Evolutionary conservation across 1,140 invertebrate genomes (phyloP).

Genomic region (Macrocentrus cingulum): DNA sequence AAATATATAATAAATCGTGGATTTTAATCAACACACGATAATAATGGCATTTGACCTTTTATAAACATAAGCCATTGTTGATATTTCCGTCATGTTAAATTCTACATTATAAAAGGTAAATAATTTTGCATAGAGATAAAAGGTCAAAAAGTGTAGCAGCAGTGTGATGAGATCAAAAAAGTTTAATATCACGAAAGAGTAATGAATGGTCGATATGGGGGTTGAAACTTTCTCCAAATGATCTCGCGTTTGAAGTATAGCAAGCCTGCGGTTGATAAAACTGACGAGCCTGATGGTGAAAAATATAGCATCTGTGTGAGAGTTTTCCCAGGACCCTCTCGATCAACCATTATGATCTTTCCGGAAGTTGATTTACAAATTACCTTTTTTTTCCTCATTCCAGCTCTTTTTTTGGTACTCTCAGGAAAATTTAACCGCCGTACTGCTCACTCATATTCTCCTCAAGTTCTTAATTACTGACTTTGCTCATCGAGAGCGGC

Average conservation of each 20-base stretch:
- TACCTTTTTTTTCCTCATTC: too few species aligned
- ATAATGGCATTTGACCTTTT: too few species aligned
- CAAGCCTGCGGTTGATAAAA: background rate
- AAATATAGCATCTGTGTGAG: too few species aligned
- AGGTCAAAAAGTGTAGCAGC: too few species aligned
- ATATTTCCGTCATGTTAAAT: too few species aligned
- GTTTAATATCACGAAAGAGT: background rate
- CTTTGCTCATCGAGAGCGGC: slow-evolving; percentile 6
- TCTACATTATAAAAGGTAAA: too few species aligned
- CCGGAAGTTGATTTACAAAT: background rate
- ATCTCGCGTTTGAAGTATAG: background rate
- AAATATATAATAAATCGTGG: too few species aligned
- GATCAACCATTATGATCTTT: slow-evolving; percentile 13
- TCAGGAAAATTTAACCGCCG: background rate
- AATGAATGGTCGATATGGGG: slow-evolving; percentile 1
- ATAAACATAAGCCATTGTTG: too few species aligned
- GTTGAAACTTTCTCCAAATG: background rate
- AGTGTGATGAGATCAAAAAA: background rate
- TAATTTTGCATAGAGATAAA: too few species aligned
- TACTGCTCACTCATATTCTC: slow-evolving; percentile 4
- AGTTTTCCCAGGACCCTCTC: too few species aligned
- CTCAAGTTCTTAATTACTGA: slow-evolving; percentile 23
- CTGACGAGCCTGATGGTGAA: background rate
- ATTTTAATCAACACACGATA: too few species aligned
- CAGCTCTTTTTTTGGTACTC: background rate